A percentile compares a stretch with the other conserved stretches of the same genome.
Conservation (phyloP, 30 jellyfish, hydroid and myxozoan species). For the Hydractinia symbiolongicarpus region DNA sequence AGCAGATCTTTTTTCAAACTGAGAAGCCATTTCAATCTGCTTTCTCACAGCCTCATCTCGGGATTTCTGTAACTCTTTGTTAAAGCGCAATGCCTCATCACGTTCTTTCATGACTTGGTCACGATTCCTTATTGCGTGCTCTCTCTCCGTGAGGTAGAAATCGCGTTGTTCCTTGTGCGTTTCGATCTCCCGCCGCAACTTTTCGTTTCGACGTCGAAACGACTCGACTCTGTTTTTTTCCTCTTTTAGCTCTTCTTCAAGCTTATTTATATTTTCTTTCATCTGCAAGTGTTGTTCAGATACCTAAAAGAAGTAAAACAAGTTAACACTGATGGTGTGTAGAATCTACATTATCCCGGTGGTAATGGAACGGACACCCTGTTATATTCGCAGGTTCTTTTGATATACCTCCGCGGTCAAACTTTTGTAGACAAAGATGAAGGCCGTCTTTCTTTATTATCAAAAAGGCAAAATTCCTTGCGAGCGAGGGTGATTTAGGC, state of each 20-base stretch:
- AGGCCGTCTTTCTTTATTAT: too few relatives aligned
- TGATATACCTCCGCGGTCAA: too few relatives aligned
- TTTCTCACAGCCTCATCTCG: slow-evolving; percentile 62
- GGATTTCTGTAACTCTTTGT: slow-evolving; percentile 55
- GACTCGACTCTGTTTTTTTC: slow-evolving; percentile 27
- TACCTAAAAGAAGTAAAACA: not conserved
- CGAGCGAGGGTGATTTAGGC: too few relatives aligned
- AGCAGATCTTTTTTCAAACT: not conserved
- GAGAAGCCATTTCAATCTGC: slow-evolving; percentile 38
- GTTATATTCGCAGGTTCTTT: too few relatives aligned
- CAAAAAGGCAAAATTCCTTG: too few relatives aligned
- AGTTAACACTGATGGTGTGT: not conserved
- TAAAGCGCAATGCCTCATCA: slow-evolving; percentile 54
- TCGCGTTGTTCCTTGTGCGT: slow-evolving; percentile 56
- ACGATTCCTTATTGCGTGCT: slow-evolving; percentile 59
- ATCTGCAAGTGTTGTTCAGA: slow-evolving; percentile 39
- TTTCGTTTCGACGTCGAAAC: slow-evolving; percentile 41
- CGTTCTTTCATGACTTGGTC: slow-evolving; percentile 46
- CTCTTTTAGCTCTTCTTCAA: slow-evolving; percentile 49
- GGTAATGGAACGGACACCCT: too few relatives aligned
- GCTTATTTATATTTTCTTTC: slow-evolving; percentile 22
- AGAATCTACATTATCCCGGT: too few relatives aligned
- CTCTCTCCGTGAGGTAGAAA: slow-evolving; percentile 51
- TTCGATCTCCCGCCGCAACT: slow-evolving; percentile 41
- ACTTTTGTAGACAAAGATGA: too few relatives aligned